Conservation (phyloP, 2,113 vertebrate species). For the Paramormyrops kingsleyae region DNA sequence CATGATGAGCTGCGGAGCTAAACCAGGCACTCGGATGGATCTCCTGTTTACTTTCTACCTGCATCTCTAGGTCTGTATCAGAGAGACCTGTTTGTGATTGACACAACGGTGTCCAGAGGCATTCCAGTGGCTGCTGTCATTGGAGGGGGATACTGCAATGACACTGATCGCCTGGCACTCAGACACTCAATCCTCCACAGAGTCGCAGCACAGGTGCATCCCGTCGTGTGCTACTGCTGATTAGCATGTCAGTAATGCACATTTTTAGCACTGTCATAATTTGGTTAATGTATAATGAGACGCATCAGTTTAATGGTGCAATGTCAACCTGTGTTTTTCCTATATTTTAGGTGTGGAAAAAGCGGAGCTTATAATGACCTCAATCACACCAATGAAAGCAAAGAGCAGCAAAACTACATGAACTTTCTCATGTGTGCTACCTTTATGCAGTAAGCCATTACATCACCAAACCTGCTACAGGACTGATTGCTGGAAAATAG, state of each 20-base stretch:
- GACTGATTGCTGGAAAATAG: not conserved
- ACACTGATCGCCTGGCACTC: constrained; percentile 41
- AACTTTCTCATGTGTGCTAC: not conserved
- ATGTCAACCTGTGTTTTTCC: not conserved
- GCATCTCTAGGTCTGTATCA: constrained; percentile 39
- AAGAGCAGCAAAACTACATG: not conserved
- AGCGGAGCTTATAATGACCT: not conserved
- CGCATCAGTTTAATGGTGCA: not conserved
- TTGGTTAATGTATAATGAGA: not conserved
- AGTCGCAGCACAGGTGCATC: constrained; percentile 46
- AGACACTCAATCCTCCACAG: constrained; percentile 56
- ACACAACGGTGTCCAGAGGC: constrained; percentile 39
- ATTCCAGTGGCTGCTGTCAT: constrained; percentile 48
- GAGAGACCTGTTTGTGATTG: constrained; percentile 50
- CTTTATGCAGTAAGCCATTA: not conserved
- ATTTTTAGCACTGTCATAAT: not conserved
- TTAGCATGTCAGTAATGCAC: not conserved
- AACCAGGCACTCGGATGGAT: not conserved
- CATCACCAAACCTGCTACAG: not conserved
- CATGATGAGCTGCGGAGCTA: not conserved
- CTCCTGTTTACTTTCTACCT: not conserved
- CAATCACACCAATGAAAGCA: not conserved
- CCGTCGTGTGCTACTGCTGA: not conserved
- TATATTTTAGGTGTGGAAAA: not conserved
- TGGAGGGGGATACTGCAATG: constrained; percentile 50